Percentiles rank a stretch among this genome's conserved stretches.
These are phyloP conservation scores for Ecdyonurus torrentis DNA, from an alignment of 2,888 invertebrate species.

Conservation along the genomic window DNA sequence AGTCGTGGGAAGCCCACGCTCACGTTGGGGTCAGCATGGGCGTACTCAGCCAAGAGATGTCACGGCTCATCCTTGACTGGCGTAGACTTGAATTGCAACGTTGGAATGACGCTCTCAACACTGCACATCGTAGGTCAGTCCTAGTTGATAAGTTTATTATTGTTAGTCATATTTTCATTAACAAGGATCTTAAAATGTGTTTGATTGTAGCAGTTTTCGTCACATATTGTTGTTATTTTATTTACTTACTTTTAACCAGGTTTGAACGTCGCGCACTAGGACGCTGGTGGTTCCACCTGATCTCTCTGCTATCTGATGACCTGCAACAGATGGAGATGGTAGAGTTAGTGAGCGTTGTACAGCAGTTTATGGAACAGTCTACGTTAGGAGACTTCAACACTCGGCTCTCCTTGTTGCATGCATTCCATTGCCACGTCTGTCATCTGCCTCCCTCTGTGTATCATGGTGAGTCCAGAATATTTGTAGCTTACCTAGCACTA, in stretches of 20 bases:
- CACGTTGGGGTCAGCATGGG: conserved; percentile 70
- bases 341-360: conserved; percentile 27
- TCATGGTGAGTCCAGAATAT: conserved; percentile 29
- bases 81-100: conserved; percentile 72
- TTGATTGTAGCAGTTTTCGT: not conserved
- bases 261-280: not conserved
- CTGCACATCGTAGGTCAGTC: conserved; percentile 40
- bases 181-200: not conserved
- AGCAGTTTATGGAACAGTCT: conserved; percentile 68
- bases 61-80: conserved; percentile 76
- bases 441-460: conserved; percentile 32
- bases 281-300: not conserved
- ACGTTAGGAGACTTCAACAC: conserved; percentile 68
- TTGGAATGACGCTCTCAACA: conserved; percentile 71
- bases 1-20: conserved; percentile 88
- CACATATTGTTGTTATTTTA: not conserved
- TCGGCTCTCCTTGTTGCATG: conserved; percentile 57
- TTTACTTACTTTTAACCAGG: not conserved
- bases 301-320: not conserved
- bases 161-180: not conserved
- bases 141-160: conserved; percentile 2
- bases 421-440: conserved; percentile 64
- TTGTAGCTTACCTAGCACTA: too few relatives aligned
- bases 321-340: not conserved
- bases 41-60: conserved; percentile 51